Evolutionary conservation across 2,888 invertebrate species (phyloP).

Genomic region (Ashinkailepas kermadecensis): DNA sequence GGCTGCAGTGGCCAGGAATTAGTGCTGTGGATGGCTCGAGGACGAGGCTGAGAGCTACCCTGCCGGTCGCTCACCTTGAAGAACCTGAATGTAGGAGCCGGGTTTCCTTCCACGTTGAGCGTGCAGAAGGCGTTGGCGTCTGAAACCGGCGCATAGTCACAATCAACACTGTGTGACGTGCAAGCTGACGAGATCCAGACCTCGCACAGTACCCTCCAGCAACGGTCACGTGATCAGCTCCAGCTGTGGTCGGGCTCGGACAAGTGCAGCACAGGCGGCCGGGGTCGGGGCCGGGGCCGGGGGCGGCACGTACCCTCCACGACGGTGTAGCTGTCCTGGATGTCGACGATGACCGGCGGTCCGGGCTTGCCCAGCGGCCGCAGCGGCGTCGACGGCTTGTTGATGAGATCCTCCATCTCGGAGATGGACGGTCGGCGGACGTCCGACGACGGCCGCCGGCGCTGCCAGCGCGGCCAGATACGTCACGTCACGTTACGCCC

Average conservation of each 20-base stretch:
- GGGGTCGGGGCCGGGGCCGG: no score
- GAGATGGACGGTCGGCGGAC: conserved; percentile 81
- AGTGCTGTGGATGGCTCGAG: no score
- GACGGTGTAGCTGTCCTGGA: conserved; percentile 89
- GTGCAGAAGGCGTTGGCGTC: conserved; percentile 89
- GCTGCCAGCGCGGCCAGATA: conserved; percentile 20
- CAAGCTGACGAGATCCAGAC: no score
- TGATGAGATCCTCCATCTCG: conserved; percentile 81
- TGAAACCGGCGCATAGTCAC: conserved; percentile 40
- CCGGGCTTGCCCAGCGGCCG: conserved; percentile 69
- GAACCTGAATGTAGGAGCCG: conserved; percentile 89
- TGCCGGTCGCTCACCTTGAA: conserved; percentile 55
- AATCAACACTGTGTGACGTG: no score
- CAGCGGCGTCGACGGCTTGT: conserved; percentile 83
- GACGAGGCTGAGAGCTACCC: no score
- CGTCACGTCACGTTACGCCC: no score
- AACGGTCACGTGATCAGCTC: no score
- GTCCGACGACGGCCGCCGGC: conserved; percentile 80
- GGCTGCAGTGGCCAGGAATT: no score
- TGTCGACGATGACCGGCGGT: conserved; percentile 83
- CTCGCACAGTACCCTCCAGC: background rate
- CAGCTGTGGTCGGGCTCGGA: no score
- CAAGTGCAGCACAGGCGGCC: no score
- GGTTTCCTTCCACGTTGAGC: conserved; percentile 87
- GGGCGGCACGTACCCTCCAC: conserved; percentile 68